Evolutionary conservation across 2,113 vertebrate genomes (phyloP).

Genomic region (Labeo rohita): DNA sequence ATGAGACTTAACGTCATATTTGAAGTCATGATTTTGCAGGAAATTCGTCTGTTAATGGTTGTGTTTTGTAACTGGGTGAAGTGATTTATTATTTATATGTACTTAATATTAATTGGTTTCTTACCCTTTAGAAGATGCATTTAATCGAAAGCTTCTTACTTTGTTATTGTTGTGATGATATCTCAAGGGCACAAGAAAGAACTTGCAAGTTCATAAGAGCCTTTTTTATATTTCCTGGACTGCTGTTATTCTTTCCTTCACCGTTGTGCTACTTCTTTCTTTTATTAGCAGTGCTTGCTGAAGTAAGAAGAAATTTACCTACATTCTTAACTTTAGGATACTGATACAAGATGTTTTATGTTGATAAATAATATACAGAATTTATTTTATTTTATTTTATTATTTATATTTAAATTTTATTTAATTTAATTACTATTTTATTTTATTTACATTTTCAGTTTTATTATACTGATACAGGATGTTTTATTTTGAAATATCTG

Average conservation of each 20-base stretch:
- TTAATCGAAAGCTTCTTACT: background rate
- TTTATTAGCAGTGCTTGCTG: background rate
- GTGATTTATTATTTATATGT: background rate
- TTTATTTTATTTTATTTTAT: too few species aligned
- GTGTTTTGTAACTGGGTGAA: constrained; percentile 2
- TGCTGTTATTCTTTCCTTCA: background rate
- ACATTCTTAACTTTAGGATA: background rate
- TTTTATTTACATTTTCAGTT: too few species aligned
- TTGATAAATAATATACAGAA: background rate
- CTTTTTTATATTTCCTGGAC: background rate
- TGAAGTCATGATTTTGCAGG: background rate
- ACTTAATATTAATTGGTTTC: background rate
- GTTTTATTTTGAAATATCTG: background rate
- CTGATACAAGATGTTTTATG: background rate
- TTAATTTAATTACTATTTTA: too few species aligned
- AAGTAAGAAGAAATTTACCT: background rate
- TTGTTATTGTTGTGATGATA: background rate
- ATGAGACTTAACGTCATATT: background rate
- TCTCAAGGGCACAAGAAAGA: background rate
- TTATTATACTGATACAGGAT: too few species aligned
- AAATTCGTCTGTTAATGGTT: constrained; percentile 17
- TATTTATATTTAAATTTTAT: too few species aligned
- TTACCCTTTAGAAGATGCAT: background rate
- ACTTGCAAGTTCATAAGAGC: background rate
- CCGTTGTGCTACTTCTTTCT: background rate